Conservation (phyloP, 1,140 invertebrate species). For the Drosophila novamexicana region DNA sequence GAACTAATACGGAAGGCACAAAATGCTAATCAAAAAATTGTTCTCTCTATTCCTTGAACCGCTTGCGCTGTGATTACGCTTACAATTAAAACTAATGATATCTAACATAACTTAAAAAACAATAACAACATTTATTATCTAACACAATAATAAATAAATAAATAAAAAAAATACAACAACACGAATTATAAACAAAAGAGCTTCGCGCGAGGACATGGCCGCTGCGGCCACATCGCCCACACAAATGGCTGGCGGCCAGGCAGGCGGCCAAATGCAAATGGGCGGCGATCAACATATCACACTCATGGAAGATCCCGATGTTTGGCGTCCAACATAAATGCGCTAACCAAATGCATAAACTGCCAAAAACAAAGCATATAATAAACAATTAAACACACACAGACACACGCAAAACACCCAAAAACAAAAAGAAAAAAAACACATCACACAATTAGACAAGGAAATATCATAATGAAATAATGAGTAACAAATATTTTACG, state of each 20-base stretch:
- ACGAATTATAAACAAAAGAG: slow-evolving; percentile 85
- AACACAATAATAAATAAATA: slow-evolving; percentile 22
- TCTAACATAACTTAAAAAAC: slow-evolving; percentile 21
- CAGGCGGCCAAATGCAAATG: slow-evolving; percentile 86
- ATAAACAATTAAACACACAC: slow-evolving; percentile 22
- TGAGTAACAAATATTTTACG: slow-evolving; percentile 69
- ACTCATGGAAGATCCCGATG: slow-evolving; percentile 94
- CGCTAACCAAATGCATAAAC: slow-evolving; percentile 56
- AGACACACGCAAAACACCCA: slow-evolving; percentile 31
- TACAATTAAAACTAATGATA: slow-evolving; percentile 31
- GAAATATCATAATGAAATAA: slow-evolving; percentile 43
- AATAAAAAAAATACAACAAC: slow-evolving; percentile 11
- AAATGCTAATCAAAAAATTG: slow-evolving; percentile 45
- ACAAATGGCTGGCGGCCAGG: slow-evolving; percentile 85
- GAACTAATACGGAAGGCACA: slow-evolving; percentile 12
- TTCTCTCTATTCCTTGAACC: slow-evolving; percentile 47
- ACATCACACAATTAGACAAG: slow-evolving; percentile 46
- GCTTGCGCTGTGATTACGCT: slow-evolving; percentile 54
- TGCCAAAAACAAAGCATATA: slow-evolving; percentile 57
- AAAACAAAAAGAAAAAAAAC: slow-evolving; percentile 16
- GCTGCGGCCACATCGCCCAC: slow-evolving; percentile 90
- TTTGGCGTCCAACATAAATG: slow-evolving; percentile 94
- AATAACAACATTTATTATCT: slow-evolving; percentile 37
- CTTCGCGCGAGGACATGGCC: slow-evolving; percentile 92
- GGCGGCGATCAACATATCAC: slow-evolving; percentile 90